Evolutionary conservation across 2,888 invertebrate species (phyloP).

Genomic region (Nomada fucata): DNA sequence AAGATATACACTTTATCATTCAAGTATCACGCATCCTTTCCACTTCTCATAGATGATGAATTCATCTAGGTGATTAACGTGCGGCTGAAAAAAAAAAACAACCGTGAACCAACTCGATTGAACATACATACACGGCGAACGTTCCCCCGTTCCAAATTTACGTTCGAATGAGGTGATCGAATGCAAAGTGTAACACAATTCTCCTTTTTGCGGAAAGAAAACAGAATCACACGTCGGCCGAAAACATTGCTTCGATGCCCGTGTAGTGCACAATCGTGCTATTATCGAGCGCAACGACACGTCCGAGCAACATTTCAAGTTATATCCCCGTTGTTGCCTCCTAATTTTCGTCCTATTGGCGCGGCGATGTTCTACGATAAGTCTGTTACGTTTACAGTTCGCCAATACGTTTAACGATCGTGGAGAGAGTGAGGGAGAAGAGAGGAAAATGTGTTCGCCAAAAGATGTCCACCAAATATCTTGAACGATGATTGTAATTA

Average conservation of each 20-base stretch:
- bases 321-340: not conserved
- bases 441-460: constrained; percentile 29
- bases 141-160: constrained; percentile 25
- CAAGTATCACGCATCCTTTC: constrained; percentile 54
- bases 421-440: too few relatives aligned
- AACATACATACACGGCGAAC: not conserved
- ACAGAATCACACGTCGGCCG: constrained; percentile 40
- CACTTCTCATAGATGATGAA: constrained; percentile 51
- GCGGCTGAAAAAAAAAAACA: constrained; percentile 55
- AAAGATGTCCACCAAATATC: constrained; percentile 35
- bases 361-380: constrained; percentile 23
- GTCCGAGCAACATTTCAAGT: constrained; percentile 24
- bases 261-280: constrained; percentile 44
- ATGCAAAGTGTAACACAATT: constrained; percentile 45
- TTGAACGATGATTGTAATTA: constrained; percentile 54
- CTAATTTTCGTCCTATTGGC: constrained; percentile 16
- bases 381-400: constrained; percentile 22
- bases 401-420: constrained; percentile 31
- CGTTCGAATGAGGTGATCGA: constrained; percentile 48
- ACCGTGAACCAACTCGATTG: constrained; percentile 23
- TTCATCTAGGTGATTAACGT: constrained; percentile 59
- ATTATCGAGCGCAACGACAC: constrained; percentile 33
- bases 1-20: constrained; percentile 56
- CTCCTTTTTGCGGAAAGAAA: constrained; percentile 19
- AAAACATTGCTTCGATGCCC: constrained; percentile 41